Percentiles rank a stretch among this genome's conserved stretches.
Evolutionary conservation across 2,797 vertebrate species (phyloP).

Genomic region (Taeniopygia guttata): DNA sequence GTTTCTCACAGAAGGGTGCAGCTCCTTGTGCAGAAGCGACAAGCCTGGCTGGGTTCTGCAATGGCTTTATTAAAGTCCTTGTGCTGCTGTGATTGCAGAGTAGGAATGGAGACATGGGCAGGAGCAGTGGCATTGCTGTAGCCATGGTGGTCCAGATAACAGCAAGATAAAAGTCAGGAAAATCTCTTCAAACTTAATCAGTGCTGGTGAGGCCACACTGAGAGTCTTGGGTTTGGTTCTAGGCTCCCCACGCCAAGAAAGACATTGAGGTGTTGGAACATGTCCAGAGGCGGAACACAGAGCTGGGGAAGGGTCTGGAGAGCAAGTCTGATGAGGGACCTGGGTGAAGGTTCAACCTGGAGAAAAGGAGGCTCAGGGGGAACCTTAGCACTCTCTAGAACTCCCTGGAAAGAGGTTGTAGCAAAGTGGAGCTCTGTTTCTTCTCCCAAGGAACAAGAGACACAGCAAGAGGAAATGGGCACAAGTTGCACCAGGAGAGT

Average conservation of each 20-base stretch:
- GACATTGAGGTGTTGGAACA: background rate
- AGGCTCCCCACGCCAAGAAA: background rate
- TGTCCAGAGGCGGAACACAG: background rate
- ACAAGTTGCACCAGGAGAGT: background rate
- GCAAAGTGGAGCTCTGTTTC: background rate
- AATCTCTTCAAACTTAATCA: background rate
- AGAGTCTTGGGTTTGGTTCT: background rate
- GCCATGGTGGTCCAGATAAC: background rate
- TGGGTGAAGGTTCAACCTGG: background rate
- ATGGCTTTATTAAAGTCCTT: background rate
- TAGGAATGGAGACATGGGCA: background rate
- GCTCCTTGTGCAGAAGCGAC: background rate
- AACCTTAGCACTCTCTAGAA: background rate
- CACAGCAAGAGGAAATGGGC: background rate
- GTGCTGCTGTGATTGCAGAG: background rate
- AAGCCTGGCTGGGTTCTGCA: background rate
- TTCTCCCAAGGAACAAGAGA: background rate
- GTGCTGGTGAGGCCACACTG: rapidly evolving
- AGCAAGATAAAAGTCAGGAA: background rate
- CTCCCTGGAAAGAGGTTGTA: background rate
- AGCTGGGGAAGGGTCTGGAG: background rate
- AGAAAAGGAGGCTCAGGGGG: background rate
- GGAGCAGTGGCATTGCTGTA: background rate
- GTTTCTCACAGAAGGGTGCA: background rate
- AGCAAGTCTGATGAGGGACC: background rate